Evolutionary conservation across 2,797 vertebrate genomes (phyloP), one percentile per base, ranked within the genome.

Genomic region (Xiphophorus birchmanni): DNA sequence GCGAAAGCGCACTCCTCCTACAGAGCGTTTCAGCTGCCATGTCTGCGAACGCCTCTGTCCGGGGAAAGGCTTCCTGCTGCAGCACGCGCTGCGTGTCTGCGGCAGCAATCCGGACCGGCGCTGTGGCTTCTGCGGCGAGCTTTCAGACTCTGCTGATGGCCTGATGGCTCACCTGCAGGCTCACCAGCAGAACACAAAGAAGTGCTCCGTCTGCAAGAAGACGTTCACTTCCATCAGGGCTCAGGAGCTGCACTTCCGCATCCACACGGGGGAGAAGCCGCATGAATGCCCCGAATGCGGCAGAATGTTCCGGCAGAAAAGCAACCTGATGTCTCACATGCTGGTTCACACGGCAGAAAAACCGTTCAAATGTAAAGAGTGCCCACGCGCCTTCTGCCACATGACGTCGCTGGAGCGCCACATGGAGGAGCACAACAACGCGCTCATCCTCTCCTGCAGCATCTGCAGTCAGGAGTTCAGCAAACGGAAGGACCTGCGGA

Each of bases 231-330:
- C 92, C 23, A 91, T 92, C 0, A 58, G 91, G 76, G 91, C 93
- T 0, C 90, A 83, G 82, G 91, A 94, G 76, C 82, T 92, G n/a
- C 93, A 94, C 0, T 63, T 86, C 9, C 86, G 90, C 0, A 77
- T 90, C 40, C 93, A 94, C 85, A 94, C 91, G 0, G 91, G 92
- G 65, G 44, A 93, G 90, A 93, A 94, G 80, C 77, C 94, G 1
- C 82, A 82, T 89, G 8, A 90, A 50, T 93, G 93, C 26, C 54
- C 78, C 2, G 1, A 87, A 63, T 94, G 93, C 0, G 90, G 91
- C 5, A 93, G 90, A 78, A 90, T 81, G 78, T 93, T 93, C 82
- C 86, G 88, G 44, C 91, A 90, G 50, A 92, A 91, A 44, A 89
- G 86, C 0, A 90, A 93, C 84, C 76, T 93, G 26, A 81, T 60